These are phyloP conservation scores for Zophobas morio DNA, from an alignment of 1,140 invertebrate genomes.

Conservation along the genomic window DNA sequence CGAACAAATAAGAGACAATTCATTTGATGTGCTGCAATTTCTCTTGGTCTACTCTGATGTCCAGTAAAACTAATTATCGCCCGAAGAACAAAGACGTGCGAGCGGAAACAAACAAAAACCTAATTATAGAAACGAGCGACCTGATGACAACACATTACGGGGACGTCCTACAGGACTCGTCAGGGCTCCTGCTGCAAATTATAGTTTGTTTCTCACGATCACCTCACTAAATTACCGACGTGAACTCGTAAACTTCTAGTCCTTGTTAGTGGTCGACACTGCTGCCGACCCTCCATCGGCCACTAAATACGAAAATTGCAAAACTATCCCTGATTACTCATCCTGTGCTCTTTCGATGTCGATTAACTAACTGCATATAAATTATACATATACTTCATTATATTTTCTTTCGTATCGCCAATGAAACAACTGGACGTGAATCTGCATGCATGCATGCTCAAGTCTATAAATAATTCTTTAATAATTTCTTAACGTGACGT, in stretches of 20 bases:
- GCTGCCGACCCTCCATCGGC: slow-evolving; percentile 9
- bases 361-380: too few species aligned
- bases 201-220: slow-evolving; percentile 62
- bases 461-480: too few species aligned
- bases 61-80: slow-evolving; percentile 62
- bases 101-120: slow-evolving; percentile 63
- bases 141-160: slow-evolving; percentile 65
- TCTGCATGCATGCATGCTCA: too few species aligned
- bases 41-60: slow-evolving; percentile 43
- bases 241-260: slow-evolving; percentile 51
- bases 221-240: slow-evolving; percentile 60
- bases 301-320: slow-evolving; percentile 8
- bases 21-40: slow-evolving; percentile 42
- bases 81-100: slow-evolving; percentile 57
- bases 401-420: not conserved
- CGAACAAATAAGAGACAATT: slow-evolving; percentile 29
- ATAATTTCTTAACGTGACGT: too few species aligned
- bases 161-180: slow-evolving; percentile 64
- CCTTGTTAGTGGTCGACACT: slow-evolving; percentile 17
- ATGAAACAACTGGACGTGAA: not conserved
- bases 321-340: not conserved
- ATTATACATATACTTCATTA: not conserved
- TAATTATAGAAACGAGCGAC: slow-evolving; percentile 65
- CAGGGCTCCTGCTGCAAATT: slow-evolving; percentile 61
- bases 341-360: not conserved